Evolutionary conservation across 2,797 vertebrate species (phyloP).

Genomic region (Etheostoma perlongum): DNA sequence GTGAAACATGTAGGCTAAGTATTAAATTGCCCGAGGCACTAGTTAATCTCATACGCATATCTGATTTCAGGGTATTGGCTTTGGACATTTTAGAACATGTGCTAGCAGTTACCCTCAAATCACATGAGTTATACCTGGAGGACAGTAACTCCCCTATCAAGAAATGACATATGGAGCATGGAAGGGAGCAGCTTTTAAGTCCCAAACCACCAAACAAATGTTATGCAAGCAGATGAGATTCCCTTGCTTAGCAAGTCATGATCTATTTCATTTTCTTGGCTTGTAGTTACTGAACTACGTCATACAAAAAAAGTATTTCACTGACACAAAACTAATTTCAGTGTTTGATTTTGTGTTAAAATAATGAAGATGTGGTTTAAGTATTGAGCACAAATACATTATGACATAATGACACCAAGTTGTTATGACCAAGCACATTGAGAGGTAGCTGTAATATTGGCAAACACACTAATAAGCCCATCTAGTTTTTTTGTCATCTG

Average conservation of each 20-base stretch:
- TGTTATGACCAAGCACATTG: constrained; percentile 3
- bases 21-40: constrained; percentile 29
- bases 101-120: constrained; percentile 22
- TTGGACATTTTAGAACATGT: constrained; percentile 52
- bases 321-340: background rate
- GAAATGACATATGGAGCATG: constrained; percentile 3
- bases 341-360: background rate
- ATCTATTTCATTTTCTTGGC: constrained; percentile 29
- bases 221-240: constrained; percentile 5
- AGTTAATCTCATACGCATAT: constrained; percentile 40
- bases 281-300: constrained; percentile 16
- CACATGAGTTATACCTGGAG: constrained; percentile 38
- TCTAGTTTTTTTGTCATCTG: constrained; percentile 36
- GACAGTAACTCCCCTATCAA: constrained; percentile 39
- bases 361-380: constrained; percentile 9
- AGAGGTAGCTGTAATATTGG: constrained; percentile 11
- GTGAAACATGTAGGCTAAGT: constrained; percentile 22
- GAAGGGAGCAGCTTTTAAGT: constrained; percentile 6
- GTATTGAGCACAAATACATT: background rate
- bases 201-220: constrained; percentile 39
- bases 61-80: constrained; percentile 44
- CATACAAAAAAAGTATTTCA: background rate
- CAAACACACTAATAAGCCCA: constrained; percentile 26
- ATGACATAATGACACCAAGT: background rate
- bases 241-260: constrained; percentile 2